A percentile compares a stretch with the other conserved stretches of the same genome.
Evolutionary conservation across 2,113 vertebrate species (phyloP).

Genomic region (Oryzias javanicus): DNA sequence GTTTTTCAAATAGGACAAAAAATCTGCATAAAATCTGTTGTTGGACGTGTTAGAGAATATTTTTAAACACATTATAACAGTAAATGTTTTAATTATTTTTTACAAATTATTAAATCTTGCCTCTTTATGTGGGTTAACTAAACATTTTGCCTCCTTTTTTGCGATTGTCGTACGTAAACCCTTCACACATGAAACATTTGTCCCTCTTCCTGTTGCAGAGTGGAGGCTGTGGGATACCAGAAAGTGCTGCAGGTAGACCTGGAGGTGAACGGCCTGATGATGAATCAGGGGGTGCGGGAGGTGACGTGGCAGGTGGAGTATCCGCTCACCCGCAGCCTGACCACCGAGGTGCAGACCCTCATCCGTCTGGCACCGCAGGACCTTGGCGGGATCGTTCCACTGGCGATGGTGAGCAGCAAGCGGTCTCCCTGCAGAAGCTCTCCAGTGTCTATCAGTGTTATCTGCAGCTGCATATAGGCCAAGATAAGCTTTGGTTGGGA

Average conservation of each 20-base stretch:
- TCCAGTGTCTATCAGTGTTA: not conserved
- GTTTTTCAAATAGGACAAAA: slow-evolving; percentile 10
- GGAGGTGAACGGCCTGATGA: slow-evolving; percentile 86
- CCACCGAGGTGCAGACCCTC: slow-evolving; percentile 80
- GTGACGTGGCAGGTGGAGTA: slow-evolving; percentile 96
- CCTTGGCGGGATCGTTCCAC: slow-evolving; percentile 88
- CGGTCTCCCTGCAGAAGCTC: not conserved
- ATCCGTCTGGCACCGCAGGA: slow-evolving; percentile 89
- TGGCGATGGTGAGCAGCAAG: slow-evolving; percentile 87
- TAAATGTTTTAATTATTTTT: too few species aligned
- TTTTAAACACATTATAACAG: too few species aligned
- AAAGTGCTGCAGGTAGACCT: slow-evolving; percentile 89
- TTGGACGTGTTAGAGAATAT: too few species aligned
- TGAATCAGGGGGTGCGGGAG: slow-evolving; percentile 82
- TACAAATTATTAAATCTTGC: not conserved
- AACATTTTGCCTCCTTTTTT: too few species aligned
- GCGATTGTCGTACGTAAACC: slow-evolving; percentile 28
- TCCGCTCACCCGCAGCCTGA: slow-evolving; percentile 76
- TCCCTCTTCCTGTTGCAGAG: slow-evolving; percentile 50
- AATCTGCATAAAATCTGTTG: not conserved
- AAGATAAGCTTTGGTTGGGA: not conserved
- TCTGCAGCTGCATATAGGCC: not conserved
- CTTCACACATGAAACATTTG: slow-evolving; percentile 18
- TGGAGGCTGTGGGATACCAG: slow-evolving; percentile 77
- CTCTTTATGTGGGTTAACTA: not conserved